Base-by-base conservation (phyloP, 2,888 invertebrate genomes). In the Lottia scabra region DNA sequence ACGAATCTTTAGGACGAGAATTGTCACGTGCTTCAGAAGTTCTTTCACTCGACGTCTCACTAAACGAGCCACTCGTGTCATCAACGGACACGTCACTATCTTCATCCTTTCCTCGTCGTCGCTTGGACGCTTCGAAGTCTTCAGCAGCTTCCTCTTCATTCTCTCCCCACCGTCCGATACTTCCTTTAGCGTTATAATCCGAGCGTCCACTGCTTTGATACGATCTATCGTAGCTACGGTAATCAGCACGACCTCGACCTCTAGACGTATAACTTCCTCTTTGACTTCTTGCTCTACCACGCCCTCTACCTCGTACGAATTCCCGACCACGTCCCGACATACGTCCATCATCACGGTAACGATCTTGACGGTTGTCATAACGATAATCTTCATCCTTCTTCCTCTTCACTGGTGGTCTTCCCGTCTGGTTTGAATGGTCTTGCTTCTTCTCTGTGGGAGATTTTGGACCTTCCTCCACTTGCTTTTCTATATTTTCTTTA, bases 301-400 rank as follows among this genome's bases (percentile, higher is more conserved):
- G 76, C 19, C 88, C 85, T 48, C 88, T 80, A 26, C 88, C 88
- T 44, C 89, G 76, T 27, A 86, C 85, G 79, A 86, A 87, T 72
- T 87, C 87, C 19, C 85, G 76, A 43, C 84, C 81, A 67, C 82
- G 77, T 48, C 85, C 75, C 43, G 85, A 74, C 66, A 80, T 76
- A 78, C 81, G 75, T 64, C 78, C 80, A 62, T 74, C 70, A 67
- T 78, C 74, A 46, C 77, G 68, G 68, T 80, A 75, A 62, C 77
- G 64, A 19, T 81, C 77, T 63, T 76, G 70, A 67, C 75, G 75
- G 15, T 73, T 75, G 70, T 75, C 72, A 16, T 77, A 74, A 26
- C 62, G 56, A 44, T 67, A 72, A 45, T 71, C 72, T 70, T 86
- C 85, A 69, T 87, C 87, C 46, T 84, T 76, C 78, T 84, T 85